These are phyloP conservation scores for Apaloderma vittatum DNA, from an alignment of 2,113 vertebrate genomes.

Conservation along the genomic window DNA sequence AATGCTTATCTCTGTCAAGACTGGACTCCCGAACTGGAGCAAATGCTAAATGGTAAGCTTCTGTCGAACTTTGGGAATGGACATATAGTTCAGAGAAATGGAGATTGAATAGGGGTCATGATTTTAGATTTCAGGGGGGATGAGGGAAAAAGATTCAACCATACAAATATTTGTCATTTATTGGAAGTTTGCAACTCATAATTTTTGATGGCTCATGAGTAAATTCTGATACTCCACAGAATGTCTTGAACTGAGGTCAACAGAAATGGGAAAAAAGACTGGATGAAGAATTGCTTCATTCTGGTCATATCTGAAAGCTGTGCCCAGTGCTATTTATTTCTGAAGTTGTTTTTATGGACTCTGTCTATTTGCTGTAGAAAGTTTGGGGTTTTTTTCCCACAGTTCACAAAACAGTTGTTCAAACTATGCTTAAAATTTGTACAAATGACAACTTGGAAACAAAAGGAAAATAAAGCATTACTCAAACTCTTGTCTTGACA, in stretches of 20 bases:
- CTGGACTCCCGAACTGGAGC: not conserved
- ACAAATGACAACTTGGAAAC: constrained; percentile 54
- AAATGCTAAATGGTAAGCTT: not conserved
- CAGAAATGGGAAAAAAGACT: not conserved
- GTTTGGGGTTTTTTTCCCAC: not conserved
- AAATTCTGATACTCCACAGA: not conserved
- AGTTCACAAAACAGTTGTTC: constrained; percentile 52
- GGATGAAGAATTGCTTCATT: not conserved
- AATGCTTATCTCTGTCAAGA: not conserved
- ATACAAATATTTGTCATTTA: not conserved
- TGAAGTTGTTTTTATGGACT: not conserved
- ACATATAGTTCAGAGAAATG: not conserved
- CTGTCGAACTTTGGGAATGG: not conserved
- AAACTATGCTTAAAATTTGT: constrained; percentile 34
- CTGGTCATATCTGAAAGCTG: not conserved
- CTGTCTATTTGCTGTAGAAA: not conserved
- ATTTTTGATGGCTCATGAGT: not conserved
- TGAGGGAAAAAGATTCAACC: accelerated
- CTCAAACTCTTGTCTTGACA: constrained; percentile 32
- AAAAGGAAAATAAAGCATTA: constrained; percentile 57
- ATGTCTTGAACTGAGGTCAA: not conserved
- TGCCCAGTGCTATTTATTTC: not conserved
- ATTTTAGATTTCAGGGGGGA: not conserved
- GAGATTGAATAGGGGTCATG: not conserved
- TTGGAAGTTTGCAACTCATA: not conserved